Evolutionary conservation across 2,888 invertebrate genomes (phyloP).

Genomic region (Odontomyia ornata): DNA sequence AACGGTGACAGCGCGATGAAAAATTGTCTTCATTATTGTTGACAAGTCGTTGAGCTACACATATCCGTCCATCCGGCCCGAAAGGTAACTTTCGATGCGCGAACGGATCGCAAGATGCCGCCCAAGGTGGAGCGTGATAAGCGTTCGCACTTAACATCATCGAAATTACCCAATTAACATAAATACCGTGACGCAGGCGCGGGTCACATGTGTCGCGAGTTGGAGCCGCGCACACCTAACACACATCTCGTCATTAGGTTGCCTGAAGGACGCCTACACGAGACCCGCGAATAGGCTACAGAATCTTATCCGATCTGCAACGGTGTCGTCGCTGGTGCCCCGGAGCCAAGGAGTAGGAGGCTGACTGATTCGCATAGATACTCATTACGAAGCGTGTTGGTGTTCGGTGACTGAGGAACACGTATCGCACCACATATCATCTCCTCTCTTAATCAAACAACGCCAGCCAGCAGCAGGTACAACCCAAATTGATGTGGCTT

Average conservation of each 20-base stretch:
- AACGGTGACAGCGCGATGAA: constrained; percentile 7
- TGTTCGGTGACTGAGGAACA: not conserved
- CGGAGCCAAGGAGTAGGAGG: not conserved
- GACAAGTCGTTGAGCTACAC: not conserved
- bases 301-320: not conserved
- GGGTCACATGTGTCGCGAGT: not conserved
- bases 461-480: not conserved
- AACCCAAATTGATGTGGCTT: constrained; percentile 6
- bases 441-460: not conserved
- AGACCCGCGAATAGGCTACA: not conserved
- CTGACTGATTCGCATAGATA: not conserved
- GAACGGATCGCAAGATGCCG: not conserved
- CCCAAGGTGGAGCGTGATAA: constrained; percentile 16
- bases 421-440: not conserved
- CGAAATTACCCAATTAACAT: constrained; percentile 29
- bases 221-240: not conserved
- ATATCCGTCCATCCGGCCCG: not conserved
- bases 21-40: constrained; percentile 11
- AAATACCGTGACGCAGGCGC: constrained; percentile 12
- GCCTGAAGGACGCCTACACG: constrained; percentile 20
- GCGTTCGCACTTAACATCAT: constrained; percentile 17
- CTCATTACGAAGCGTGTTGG: constrained; percentile 3
- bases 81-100: not conserved
- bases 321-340: not conserved
- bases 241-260: not conserved